Base-by-base conservation (phyloP, 2,888 invertebrate species). In the Parapristionchus giblindavisi region DNA sequence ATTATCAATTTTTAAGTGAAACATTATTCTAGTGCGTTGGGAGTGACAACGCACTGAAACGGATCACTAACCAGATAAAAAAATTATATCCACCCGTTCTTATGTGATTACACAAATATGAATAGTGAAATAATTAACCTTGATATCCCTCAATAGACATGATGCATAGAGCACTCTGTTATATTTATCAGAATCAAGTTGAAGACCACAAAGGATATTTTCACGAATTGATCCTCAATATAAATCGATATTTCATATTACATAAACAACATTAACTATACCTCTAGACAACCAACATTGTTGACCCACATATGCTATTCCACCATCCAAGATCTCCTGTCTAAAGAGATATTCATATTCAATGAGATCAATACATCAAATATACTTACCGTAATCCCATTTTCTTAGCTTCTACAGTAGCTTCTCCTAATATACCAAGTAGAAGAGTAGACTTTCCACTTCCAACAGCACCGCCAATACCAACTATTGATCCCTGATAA, bases 131-230 rank as follows among this genome's bases (percentile, higher is more conserved):
- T n/a, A 14, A 34, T 75, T 68, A 76, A 90, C 90, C 87, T 90
- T 89, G 32, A 92, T 87, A 88, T 92, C 92, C 87, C 92, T 92
- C 32, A 91, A 91, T 66, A 96, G 90, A 40, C 94, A 94, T 88
- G 97, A 96, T 0, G 94, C 94, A 82, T 93, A 92, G 17, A 98
- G 87, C 0, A 96, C 93, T 84, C 87, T 89, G 88, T 90, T 90
- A 89, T 97, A 98, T 88, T 92, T 92, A 17, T 91, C 90, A 77
- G 92, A 92, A 86, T 95, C 93, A 83, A 92, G 95, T 0, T 92
- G 91, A 84, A 92, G 92, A 0, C 96, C 97, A 90, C 97, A 97
- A 48, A 97, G 90, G 82, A 99, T 95, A 88, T 98, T 99, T 76
- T 96, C 94, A 68, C 93, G 91, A 63, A 99, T 75, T 1, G 86